Base-by-base conservation (phyloP, 2,797 vertebrate genomes). In the Squalus acanthias region DNA sequence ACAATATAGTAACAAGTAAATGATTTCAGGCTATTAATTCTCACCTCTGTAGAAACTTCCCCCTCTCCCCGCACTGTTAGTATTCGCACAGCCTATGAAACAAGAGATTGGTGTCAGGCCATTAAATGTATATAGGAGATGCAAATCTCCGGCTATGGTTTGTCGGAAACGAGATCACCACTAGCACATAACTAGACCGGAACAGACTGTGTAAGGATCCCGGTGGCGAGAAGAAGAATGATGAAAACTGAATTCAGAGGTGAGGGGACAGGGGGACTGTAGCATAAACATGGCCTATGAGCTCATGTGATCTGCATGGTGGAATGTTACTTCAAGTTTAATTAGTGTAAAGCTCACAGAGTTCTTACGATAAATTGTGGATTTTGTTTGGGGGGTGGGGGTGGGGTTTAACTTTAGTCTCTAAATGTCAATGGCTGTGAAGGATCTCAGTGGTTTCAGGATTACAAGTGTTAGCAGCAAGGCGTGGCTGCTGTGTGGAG, bases 381-480 rank as follows among this genome's bases (percentile, higher is more conserved):
- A 72, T 95, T 95, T 53, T 57, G 33, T n/a, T 67, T 67, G 7
- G 7, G n/a, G 12, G 39, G 39, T 39, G 76, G 13, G 13, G n/a
- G n/a, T 39, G 91, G n/a, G 7, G 70, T 95, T 95, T 95, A 76
- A 60, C 69, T 95, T 72, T 50, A 95, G 13, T 76, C 94, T 95
- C 70, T 53, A 76, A 95, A 93, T 46, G 22, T 67, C 91, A 69
- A 57, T 95, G 94, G 46, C 50, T 95, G 94, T 95, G 70, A 74
- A 74, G 70, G 70, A 33, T 53, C 46, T 95, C 94, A 22, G 72
- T 53, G 94, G 46, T 95, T 95, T 95, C 69, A 72, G 50, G 94
- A 95, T 95, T 98, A 98, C 98, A 98, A 98, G 98, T 98, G 98
- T 98, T 98, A 53, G 93, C 94, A 96, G 95, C 92, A 95, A 98